Evolutionary conservation across 2,888 invertebrate species (phyloP).

Genomic region (Tetheella fluctuosa): DNA sequence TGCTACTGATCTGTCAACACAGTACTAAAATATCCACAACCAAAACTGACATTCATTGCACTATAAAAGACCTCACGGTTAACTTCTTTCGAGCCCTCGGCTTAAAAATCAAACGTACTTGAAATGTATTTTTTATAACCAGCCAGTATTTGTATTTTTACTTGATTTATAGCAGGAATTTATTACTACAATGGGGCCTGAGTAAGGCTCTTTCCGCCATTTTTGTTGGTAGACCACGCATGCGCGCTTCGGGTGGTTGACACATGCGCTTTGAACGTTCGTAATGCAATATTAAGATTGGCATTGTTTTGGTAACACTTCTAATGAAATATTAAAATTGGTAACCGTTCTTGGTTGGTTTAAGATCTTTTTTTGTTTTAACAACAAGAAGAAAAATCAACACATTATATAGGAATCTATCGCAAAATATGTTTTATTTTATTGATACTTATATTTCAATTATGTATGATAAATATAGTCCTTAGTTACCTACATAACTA

Average conservation of each 20-base stretch:
- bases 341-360: slow-evolving; percentile 16
- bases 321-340: slow-evolving; percentile 29
- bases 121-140: slow-evolving; percentile 6
- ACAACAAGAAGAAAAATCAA: too few relatives aligned
- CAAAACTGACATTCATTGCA: not conserved
- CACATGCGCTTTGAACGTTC: slow-evolving; percentile 57
- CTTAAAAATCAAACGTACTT: not conserved
- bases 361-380: not conserved
- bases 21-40: slow-evolving; percentile 27
- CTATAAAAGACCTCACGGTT: not conserved
- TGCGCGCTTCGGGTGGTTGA: slow-evolving; percentile 44
- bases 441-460: too few relatives aligned
- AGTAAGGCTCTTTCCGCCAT: slow-evolving; percentile 61
- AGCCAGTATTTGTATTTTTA: slow-evolving; percentile 19
- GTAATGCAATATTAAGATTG: slow-evolving; percentile 45
- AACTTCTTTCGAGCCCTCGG: not conserved
- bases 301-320: slow-evolving; percentile 44
- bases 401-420: too few relatives aligned
- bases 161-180: slow-evolving; percentile 47
- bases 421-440: too few relatives aligned
- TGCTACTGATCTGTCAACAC: slow-evolving; percentile 65
- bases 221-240: slow-evolving; percentile 51
- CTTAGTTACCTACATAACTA: too few relatives aligned
- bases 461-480: too few relatives aligned
- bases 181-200: slow-evolving; percentile 50